Evolutionary conservation across 2,888 invertebrate genomes (phyloP), one percentile per base, ranked within the genome.

Genomic region (Isoperla grammatica): DNA sequence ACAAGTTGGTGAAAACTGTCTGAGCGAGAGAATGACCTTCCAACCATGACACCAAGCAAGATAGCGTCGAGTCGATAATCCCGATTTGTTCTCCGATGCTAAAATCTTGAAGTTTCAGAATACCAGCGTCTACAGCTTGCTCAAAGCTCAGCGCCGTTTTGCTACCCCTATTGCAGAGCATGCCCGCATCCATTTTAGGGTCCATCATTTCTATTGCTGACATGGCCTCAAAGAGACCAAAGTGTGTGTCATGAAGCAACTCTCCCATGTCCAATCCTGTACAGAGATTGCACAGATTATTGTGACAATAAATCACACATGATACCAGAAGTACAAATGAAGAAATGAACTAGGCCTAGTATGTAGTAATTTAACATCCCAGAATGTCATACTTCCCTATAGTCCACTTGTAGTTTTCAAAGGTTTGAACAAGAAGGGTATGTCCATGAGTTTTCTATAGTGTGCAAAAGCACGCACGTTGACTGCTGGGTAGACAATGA

Each of bases 151-250:
- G 81, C 5, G 92, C 88, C 70, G 90, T 89, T 60, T 90, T 85
- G 69, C 84, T 86, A 12, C 89, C 89, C 65, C 94, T 82, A 72
- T 95, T 95, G 72, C 95, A 95, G 65, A 92, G 78, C 95, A 98
- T 96, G 5, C 98, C 98, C 1, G 96, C 95, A 79, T 99, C 99
- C 98, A 99, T 99, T 80, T 98, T 99, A 0, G 98, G 97, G 73
- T 99, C 98, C 98, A 98, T 98, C 92, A 99, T 95, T 76, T 99
- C 98, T 69, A 99, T 98, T 1, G 98, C 98, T 0, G 97, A 96
- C 98, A 99, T 99, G 0, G 97, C 98, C 74, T 99, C 98, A 76
- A 95, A 95, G 40, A 99, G 78, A 2, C 95, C 93, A 78, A 90
- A 94, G 17, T 89, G 75, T 56, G 90, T 88, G 80, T 96, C 95